These are phyloP conservation scores for Morinoia aosen DNA, from an alignment of 2,888 invertebrate genomes.

Conservation along the genomic window DNA sequence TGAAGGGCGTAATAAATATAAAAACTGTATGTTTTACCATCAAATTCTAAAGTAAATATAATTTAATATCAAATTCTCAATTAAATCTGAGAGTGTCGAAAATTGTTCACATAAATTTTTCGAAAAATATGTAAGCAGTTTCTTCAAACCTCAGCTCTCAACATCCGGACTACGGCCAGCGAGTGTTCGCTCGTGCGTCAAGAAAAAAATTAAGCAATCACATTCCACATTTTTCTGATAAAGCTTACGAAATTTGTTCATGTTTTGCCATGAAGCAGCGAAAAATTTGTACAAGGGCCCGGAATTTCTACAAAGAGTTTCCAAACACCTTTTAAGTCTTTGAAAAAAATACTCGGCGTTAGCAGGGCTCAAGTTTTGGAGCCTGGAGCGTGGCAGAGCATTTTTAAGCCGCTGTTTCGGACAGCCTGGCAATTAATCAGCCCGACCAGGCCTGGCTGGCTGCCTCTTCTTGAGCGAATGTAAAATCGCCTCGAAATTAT, in stretches of 20 bases:
- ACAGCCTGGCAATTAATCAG: conserved; percentile 27
- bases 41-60: background rate
- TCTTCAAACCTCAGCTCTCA: background rate
- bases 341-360: background rate
- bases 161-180: background rate
- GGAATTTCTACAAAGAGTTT: background rate
- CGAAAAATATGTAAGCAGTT: background rate
- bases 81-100: background rate
- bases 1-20: background rate
- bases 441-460: background rate
- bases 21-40: background rate
- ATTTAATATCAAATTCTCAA: too few species aligned
- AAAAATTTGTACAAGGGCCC: background rate
- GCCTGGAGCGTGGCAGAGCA: conserved; percentile 33
- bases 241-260: background rate
- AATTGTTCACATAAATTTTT: background rate
- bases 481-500: conserved; percentile 23
- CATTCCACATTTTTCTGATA: background rate
- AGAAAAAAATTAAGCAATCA: background rate
- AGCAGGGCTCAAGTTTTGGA: conserved; percentile 39
- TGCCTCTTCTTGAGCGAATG: background rate
- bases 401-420: conserved; percentile 42
- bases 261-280: background rate
- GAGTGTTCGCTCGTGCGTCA: background rate
- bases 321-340: background rate